Base-by-base conservation (phyloP, 2,888 invertebrate species). In the Magallana nippona region DNA sequence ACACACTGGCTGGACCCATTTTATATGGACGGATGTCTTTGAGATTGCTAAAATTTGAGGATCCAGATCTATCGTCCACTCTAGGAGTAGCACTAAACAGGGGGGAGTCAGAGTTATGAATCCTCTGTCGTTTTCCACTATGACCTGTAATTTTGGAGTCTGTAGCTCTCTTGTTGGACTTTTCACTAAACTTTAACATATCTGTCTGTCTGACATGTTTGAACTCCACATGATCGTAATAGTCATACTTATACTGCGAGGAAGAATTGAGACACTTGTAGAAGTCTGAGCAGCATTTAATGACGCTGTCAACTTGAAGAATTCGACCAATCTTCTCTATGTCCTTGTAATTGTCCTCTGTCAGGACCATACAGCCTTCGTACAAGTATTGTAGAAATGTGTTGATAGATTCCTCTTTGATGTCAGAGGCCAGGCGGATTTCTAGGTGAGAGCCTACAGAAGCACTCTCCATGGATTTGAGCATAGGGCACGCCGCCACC, bases 401-500 rank as follows among this genome's bases (percentile, higher is more conserved):
- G 62, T 80, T 83, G 62, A 88, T 86, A 22, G 88, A 85, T 2
- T 86, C 87, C 78, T 85, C 85, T 60, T 83, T 83, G 17, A 88
- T 87, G 22, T 88, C 88, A 19, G 88, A 79, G 13, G 88, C 82
- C 11, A 88, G 80, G 44, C 85, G 84, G 11, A 88, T 86, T 82
- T 88, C 88, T 13, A 88, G 82, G 19, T 84, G 83, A 55, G 86
- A 85, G 27, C 88, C 88, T 22, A 83, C 81, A 5, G 84, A 82
- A 0, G 88, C 85, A 78, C 83, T 85, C 3, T 87, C 87, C 88
- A 88, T 88, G 27, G 85, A 85, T 83, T 88, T 87, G 13, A 88
- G 80, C 88, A 88, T 88, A 1, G 88, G 88, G 84, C 87, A 88
- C 2, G 88, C 87, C 60, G 88, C 88, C n/a, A 88, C 87, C 57